Evolutionary conservation across 2,888 invertebrate genomes (phyloP), one percentile per base, ranked within the genome.

Genomic region (Halocaridina rubra): DNA sequence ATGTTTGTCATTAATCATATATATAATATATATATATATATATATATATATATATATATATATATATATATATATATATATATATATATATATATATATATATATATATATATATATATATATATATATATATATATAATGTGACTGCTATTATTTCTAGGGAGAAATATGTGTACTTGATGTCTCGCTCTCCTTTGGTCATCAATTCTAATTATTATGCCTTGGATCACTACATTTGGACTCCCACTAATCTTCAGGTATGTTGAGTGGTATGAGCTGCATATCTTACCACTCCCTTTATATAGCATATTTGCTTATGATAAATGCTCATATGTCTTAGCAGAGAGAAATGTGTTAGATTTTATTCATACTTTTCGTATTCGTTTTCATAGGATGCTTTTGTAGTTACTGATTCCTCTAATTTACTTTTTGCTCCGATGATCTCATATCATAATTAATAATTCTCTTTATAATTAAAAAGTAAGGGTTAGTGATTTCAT

Each of bases 121-220:
- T 39, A 39, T 8, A 8, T 8, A 39, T 39, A 8, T 39, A 39
- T 8, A 8, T 8, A 8, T 39, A 39, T 13, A 39, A 39, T 39
- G 7, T 13, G 13, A 39, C 7, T 8, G 39, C 39, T 8, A 39
- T 39, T 39, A 39, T 13, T 39, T 89, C n/a, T 85, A 92, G 92
- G 92, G 92, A 92, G 89, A 92, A 92, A 88, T 92, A 92, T 89
- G 91, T 92, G 19, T 92, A 92, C 89, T 89, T 92, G 75, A 91
- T 90, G 90, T 90, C 91, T 72, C 90, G 92, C 64, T 90, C 89
- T 81, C 91, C 92, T 0, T 89, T 92, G 39, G 90, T 92, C 39
- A 91, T 92, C 85, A 92, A 92, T 89, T 91, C 91, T 85, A 92
- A 92, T 89, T 92, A 92, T 89, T 92, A 92, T 88, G 90, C 91